phyloP scores from a whole-genome alignment of 2,113 vertebrate genomes.

The Bubalus kerabau region DNA sequence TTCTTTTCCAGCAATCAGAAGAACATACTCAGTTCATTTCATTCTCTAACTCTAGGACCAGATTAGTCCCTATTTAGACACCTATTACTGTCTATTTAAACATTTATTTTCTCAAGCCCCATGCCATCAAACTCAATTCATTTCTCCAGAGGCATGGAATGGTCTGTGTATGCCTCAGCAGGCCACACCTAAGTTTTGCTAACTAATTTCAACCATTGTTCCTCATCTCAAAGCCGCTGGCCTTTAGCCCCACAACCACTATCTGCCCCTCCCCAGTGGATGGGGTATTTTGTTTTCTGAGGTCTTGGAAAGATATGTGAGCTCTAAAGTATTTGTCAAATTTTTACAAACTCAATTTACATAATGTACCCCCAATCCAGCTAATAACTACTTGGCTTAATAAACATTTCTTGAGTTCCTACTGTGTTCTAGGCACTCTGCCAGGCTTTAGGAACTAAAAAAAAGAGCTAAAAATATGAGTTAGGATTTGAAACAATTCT shows the following conservation, averaged over 20 bases:
- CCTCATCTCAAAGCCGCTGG: not conserved
- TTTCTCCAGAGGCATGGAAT: not conserved
- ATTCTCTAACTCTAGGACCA: not conserved
- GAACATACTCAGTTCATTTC: not conserved
- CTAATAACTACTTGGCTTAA: slow-evolving; percentile 42
- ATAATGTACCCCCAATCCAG: not conserved
- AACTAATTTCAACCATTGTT: not conserved
- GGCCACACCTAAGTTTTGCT: not conserved
- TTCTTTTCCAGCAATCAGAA: not conserved
- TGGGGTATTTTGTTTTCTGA: slow-evolving; percentile 1
- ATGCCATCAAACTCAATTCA: not conserved
- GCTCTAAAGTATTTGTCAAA: not conserved
- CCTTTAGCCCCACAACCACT: not conserved
- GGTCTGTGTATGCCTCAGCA: not conserved
- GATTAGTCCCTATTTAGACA: not conserved
- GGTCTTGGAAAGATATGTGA: not conserved
- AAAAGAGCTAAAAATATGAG: not conserved
- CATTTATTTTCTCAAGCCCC: not conserved
- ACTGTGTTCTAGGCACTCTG: slow-evolving; percentile 30
- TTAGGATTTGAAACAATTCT: not conserved
- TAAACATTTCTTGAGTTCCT: slow-evolving; percentile 43
- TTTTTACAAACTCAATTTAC: slow-evolving; percentile 38
- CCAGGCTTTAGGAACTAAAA: not conserved
- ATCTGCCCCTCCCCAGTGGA: not conserved
- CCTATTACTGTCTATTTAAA: not conserved